Percentiles rank a stretch among this genome's conserved stretches.
Conservation (phyloP, 1,140 invertebrate species). For the Meloidogyne hapla region DNA sequence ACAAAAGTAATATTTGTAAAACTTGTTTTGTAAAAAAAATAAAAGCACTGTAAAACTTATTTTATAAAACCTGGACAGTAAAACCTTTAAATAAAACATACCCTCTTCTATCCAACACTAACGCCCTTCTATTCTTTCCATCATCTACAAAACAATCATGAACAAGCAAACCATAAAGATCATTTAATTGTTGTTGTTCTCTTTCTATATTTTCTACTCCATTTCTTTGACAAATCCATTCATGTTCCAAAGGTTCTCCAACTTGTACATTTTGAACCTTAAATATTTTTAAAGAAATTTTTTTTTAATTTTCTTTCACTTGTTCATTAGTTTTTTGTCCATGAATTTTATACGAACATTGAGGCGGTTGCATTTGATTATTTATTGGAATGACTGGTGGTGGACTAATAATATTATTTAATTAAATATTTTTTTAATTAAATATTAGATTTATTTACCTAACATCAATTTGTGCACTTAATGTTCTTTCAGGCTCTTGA, state of each 20-base stretch:
- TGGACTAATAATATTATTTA: conserved; percentile 22
- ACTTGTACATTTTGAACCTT: conserved; percentile 37
- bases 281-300: neutral
- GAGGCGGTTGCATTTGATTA: conserved; percentile 33
- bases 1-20: neutral
- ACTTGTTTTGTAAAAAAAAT: neutral
- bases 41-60: no score
- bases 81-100: no score
- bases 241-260: conserved; percentile 36
- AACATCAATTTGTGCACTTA: conserved; percentile 44
- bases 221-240: conserved; percentile 36
- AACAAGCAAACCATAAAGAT: conserved; percentile 31
- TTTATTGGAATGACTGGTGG: conserved; percentile 33
- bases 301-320: no score
- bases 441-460: conserved; percentile 18
- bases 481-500: conserved; percentile 33
- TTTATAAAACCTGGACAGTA: no score
- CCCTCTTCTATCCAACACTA: conserved; percentile 32
- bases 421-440: neutral
- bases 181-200: neutral
- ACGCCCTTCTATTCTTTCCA: conserved; percentile 25
- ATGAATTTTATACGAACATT: conserved; percentile 38
- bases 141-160: conserved; percentile 40
- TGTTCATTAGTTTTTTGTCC: conserved; percentile 11
- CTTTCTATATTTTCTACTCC: conserved; percentile 14